Percentiles rank a stretch among this genome's conserved stretches.
These are phyloP conservation scores for Tragelaphus imberbis DNA, from an alignment of 2,113 vertebrate genomes.

Conservation along the genomic window DNA sequence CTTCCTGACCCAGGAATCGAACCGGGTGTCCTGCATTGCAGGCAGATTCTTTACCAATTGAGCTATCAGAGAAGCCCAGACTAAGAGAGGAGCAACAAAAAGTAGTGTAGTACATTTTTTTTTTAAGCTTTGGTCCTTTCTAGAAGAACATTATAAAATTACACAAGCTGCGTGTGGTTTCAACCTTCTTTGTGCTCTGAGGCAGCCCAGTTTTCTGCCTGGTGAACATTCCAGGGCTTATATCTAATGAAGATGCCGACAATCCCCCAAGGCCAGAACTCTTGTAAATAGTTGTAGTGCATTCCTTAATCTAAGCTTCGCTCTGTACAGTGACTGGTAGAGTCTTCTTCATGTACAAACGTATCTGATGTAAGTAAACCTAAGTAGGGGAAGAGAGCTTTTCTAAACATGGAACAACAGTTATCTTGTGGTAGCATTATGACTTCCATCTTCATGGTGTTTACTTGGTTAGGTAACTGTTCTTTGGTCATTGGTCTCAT, in stretches of 20 bases:
- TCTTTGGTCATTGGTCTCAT: not conserved
- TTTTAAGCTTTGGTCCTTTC: not conserved
- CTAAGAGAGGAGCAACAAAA: not conserved
- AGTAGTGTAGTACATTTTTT: not conserved
- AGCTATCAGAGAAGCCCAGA: not conserved
- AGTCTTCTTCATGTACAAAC: not conserved
- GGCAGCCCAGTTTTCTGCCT: not conserved
- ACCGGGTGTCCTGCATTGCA: not conserved
- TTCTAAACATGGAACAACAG: not conserved
- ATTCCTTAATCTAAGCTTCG: not conserved
- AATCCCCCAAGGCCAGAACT: not conserved
- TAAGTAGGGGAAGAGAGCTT: not conserved
- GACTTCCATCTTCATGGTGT: not conserved
- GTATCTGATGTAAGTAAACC: not conserved
- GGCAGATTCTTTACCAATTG: not conserved
- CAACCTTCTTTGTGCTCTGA: not conserved
- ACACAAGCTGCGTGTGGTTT: not conserved
- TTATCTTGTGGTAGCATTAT: not conserved
- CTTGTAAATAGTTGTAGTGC: not conserved
- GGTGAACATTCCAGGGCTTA: not conserved
- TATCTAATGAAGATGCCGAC: not conserved
- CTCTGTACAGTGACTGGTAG: not conserved
- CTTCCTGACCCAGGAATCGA: not conserved
- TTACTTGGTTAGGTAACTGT: not conserved
- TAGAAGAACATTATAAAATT: not conserved